Percentiles rank a stretch among this genome's conserved stretches.
Conservation (phyloP, 2,888 invertebrate genomes). For the Oxytorus armatus region DNA sequence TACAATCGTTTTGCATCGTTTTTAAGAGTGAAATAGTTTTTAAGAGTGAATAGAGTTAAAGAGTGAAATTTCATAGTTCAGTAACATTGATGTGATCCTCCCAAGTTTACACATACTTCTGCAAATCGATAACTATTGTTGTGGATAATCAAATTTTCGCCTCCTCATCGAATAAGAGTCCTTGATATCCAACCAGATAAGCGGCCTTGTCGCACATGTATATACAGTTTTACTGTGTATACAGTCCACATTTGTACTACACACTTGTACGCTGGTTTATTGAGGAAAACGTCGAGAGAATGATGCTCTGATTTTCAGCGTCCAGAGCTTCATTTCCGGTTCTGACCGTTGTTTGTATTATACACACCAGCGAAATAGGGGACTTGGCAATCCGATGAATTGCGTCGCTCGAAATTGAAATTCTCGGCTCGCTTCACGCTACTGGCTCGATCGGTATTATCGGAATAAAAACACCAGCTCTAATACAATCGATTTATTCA, state of each 20-base stretch:
- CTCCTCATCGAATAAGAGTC: background rate
- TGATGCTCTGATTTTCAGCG: conserved; percentile 39
- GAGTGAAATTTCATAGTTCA: background rate
- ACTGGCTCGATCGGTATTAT: conserved; percentile 25
- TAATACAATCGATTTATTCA: too few relatives aligned
- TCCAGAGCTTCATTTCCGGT: conserved; percentile 56
- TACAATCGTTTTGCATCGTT: too few relatives aligned
- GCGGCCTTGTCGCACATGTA: background rate
- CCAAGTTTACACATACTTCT: background rate
- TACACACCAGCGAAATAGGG: conserved; percentile 17
- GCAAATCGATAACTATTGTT: background rate
- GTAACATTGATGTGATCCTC: background rate
- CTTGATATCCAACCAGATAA: background rate
- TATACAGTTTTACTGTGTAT: background rate
- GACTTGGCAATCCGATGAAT: conserved; percentile 23
- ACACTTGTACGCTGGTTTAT: conserved; percentile 4
- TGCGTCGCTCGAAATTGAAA: conserved; percentile 48
- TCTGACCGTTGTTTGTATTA: conserved; percentile 8
- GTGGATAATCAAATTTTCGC: conserved; percentile 7
- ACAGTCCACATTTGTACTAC: too few relatives aligned
- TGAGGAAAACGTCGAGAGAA: conserved; percentile 26
- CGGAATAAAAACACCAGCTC: too few relatives aligned
- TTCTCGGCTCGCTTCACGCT: conserved; percentile 30
- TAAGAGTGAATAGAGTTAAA: background rate
- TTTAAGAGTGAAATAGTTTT: too few relatives aligned